Evolutionary conservation across 2,113 vertebrate genomes (phyloP).

Genomic region (Petroica traversi): DNA sequence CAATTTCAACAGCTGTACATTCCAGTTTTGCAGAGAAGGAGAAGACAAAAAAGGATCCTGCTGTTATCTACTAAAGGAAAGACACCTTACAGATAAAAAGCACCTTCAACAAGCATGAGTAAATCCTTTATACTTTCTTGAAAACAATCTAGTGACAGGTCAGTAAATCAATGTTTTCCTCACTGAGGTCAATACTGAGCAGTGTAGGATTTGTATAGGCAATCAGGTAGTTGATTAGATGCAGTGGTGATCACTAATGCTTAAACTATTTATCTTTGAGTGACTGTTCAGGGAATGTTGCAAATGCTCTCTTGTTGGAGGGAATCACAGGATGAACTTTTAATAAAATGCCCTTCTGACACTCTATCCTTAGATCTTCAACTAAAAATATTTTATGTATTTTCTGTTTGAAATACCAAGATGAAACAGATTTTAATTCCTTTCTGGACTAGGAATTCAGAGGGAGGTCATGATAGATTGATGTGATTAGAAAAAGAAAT

Average conservation of each 20-base stretch:
- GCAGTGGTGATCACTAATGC: neutral
- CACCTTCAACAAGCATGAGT: neutral
- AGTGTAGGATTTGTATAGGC: neutral
- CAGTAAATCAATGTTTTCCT: constrained; percentile 48
- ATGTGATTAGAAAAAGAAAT: neutral
- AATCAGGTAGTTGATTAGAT: constrained; percentile 39
- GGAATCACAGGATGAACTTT: neutral
- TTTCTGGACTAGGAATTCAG: neutral
- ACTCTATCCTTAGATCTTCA: neutral
- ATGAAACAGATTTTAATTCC: neutral
- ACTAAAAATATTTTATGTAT: neutral
- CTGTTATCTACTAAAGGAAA: neutral
- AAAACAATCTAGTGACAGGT: constrained; percentile 49
- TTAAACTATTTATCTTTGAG: constrained; percentile 25
- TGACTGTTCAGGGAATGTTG: neutral
- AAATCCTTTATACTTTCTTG: neutral
- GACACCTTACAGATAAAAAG: neutral
- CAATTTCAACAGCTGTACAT: neutral
- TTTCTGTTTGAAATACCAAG: neutral
- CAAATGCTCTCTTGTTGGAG: neutral
- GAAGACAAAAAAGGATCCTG: neutral
- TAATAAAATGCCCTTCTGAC: neutral
- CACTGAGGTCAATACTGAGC: constrained; percentile 18
- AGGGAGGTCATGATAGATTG: neutral
- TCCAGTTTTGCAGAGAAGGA: neutral